These are phyloP conservation scores for Drosophila merina DNA, from an alignment of 2,888 invertebrate species.

Conservation along the genomic window DNA sequence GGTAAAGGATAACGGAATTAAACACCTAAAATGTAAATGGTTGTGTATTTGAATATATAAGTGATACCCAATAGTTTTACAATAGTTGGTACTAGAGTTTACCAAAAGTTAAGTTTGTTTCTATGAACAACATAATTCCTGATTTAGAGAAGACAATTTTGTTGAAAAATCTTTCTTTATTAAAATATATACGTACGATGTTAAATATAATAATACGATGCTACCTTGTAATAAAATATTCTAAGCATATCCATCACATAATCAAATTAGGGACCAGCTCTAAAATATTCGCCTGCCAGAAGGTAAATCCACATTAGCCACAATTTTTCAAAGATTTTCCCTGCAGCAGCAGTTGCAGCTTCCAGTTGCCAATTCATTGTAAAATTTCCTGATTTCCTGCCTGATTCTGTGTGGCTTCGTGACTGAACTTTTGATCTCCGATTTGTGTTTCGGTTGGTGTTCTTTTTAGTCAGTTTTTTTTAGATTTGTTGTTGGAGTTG, in stretches of 20 bases:
- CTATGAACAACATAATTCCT: too few species aligned
- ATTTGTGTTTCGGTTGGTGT: slow-evolving; percentile 46
- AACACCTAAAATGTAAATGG: neutral
- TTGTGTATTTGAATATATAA: neutral
- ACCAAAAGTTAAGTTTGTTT: too few species aligned
- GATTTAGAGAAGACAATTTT: too few species aligned
- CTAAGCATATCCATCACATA: slow-evolving; percentile 11
- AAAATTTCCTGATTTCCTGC: slow-evolving; percentile 50
- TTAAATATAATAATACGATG: too few species aligned
- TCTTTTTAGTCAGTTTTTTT: slow-evolving; percentile 32
- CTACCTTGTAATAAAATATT: too few species aligned
- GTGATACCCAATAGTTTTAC: neutral
- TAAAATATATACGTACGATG: too few species aligned
- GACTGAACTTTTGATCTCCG: slow-evolving; percentile 76
- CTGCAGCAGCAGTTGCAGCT: slow-evolving; percentile 26
- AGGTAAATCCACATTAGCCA: slow-evolving; percentile 40
- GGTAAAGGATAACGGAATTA: neutral
- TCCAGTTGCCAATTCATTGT: slow-evolving; percentile 39
- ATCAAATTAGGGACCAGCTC: slow-evolving; percentile 16
- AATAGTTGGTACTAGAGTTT: too few species aligned
- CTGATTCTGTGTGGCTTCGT: slow-evolving; percentile 57
- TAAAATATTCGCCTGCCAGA: slow-evolving; percentile 18
- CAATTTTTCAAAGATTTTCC: slow-evolving; percentile 24
- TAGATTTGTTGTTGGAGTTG: slow-evolving; percentile 13
- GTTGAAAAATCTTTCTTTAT: too few species aligned